Percentiles rank a stretch among this genome's conserved stretches.
Evolutionary conservation across 1,140 invertebrate species (phyloP).

Genomic region (Heliconius hermathena): DNA sequence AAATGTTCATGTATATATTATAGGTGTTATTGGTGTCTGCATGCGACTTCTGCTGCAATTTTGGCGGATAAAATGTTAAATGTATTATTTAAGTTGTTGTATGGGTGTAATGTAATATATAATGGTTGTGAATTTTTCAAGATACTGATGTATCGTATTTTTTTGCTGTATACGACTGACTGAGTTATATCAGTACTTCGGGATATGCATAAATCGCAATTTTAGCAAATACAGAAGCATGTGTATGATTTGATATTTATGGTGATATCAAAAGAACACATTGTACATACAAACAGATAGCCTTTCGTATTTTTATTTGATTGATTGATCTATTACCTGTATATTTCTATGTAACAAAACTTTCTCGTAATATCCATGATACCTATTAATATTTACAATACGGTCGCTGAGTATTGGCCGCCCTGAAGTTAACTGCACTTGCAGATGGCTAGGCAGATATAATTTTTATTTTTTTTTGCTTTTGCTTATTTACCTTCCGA

Average conservation of each 20-base stretch:
- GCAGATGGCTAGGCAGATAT: no score
- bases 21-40: conserved; percentile 36
- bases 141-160: background rate
- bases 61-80: conserved; percentile 21
- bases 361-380: background rate
- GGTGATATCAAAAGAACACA: background rate
- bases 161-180: background rate
- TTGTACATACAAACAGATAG: background rate
- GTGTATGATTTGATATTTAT: background rate
- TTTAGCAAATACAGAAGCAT: background rate
- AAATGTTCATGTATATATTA: conserved; percentile 31
- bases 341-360: background rate
- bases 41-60: conserved; percentile 26
- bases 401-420: no score
- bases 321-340: background rate
- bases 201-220: background rate
- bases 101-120: conserved; percentile 30
- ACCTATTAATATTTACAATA: no score
- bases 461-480: no score
- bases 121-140: conserved; percentile 39
- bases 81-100: conserved; percentile 33
- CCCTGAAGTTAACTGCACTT: no score
- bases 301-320: background rate
- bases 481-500: no score
- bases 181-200: background rate